Conservation (phyloP, 2,888 invertebrate species). For the Idaea biselata region DNA sequence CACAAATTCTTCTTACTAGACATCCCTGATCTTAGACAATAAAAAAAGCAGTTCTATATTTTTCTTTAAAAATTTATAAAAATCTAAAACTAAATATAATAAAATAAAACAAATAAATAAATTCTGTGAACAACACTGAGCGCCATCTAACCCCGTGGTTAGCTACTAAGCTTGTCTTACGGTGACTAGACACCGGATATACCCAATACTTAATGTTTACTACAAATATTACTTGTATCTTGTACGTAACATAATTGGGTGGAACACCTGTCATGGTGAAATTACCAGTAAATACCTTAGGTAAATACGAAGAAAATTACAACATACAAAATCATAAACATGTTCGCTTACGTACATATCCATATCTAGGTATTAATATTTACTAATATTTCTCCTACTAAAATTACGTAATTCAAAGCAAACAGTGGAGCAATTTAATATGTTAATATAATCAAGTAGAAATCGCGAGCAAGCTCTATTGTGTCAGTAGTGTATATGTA, state of each 20-base stretch:
- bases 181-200: no score
- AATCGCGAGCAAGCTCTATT: constrained; percentile 15
- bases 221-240: no score
- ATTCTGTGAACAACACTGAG: no score
- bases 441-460: constrained; percentile 22
- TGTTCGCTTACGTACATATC: background rate
- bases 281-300: background rate
- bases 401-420: background rate
- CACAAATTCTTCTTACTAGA: no score
- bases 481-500: constrained; percentile 7
- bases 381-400: background rate
- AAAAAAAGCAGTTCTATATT: no score
- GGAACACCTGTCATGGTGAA: background rate
- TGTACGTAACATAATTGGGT: background rate
- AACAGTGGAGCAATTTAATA: constrained; percentile 22
- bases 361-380: background rate
- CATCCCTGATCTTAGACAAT: no score
- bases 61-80: no score
- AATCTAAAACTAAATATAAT: no score
- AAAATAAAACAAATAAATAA: no score
- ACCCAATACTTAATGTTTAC: no score
- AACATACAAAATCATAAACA: background rate
- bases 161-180: no score
- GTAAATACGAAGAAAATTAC: background rate
- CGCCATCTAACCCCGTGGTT: no score